Conservation (phyloP, 2,113 vertebrate species). For the Mustela nigripes region DNA sequence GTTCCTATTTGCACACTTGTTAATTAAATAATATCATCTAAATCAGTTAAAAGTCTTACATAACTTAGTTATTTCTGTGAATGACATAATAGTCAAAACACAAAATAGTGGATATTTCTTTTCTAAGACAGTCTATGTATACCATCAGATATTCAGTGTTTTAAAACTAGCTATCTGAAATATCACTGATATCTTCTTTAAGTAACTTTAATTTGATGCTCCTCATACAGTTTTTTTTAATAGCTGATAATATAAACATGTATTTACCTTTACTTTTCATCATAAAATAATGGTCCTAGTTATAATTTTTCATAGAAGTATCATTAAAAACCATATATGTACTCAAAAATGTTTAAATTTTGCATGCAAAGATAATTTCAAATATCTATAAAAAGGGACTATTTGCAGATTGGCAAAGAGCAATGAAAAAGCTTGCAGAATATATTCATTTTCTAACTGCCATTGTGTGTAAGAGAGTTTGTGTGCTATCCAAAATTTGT, state of each 20-base stretch:
- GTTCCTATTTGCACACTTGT: not conserved
- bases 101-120: not conserved
- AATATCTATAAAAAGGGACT: slow-evolving; percentile 8
- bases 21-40: not conserved
- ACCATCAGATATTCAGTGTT: not conserved
- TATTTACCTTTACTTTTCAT: not conserved
- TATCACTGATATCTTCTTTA: not conserved
- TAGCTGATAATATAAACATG: not conserved
- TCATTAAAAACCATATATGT: not conserved
- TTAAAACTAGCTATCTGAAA: not conserved
- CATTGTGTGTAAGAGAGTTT: not conserved
- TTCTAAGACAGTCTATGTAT: not conserved
- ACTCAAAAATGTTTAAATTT: not conserved
- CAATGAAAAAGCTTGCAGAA: not conserved
- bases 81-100: not conserved
- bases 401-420: slow-evolving; percentile 35
- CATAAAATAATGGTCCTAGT: not conserved
- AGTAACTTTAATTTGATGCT: not conserved
- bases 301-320: slow-evolving; percentile 28
- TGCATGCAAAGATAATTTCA: slow-evolving; percentile 20
- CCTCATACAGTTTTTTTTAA: not conserved
- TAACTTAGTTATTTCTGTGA: not conserved
- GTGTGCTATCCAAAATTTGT: not conserved
- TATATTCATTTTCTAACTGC: not conserved
- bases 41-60: not conserved